Evolutionary conservation across 2,888 invertebrate species (phyloP).

Genomic region (Onchidella celtica): DNA sequence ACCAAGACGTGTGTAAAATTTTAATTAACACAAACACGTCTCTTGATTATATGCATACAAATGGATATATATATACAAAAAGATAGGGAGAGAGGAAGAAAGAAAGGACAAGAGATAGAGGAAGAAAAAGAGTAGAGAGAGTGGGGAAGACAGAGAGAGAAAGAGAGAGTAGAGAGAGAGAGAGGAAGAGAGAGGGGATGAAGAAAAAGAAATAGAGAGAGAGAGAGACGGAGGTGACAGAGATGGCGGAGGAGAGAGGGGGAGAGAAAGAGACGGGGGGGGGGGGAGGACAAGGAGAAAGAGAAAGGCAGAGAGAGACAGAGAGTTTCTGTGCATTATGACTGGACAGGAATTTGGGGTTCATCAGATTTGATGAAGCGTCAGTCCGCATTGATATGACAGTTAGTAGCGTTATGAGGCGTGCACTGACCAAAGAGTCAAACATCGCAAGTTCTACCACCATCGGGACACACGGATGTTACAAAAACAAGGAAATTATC

Average conservation of each 20-base stretch:
- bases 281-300: neutral
- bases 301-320: neutral
- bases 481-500: too few species aligned
- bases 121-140: neutral
- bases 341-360: too few species aligned
- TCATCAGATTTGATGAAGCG: too few species aligned
- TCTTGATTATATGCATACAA: too few species aligned
- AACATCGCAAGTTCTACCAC: too few species aligned
- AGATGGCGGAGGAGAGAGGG: neutral
- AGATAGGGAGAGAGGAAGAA: neutral
- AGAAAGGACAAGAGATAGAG: neutral
- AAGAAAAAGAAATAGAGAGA: neutral
- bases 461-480: too few species aligned
- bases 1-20: too few species aligned
- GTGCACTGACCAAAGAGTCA: too few species aligned
- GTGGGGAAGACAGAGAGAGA: neutral
- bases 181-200: neutral
- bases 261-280: neutral
- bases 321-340: too few species aligned
- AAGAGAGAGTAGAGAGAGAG: neutral
- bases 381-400: too few species aligned
- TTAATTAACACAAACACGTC: too few species aligned
- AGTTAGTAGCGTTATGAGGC: too few species aligned
- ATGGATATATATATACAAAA: neutral
- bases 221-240: neutral